Evolutionary conservation across 2,888 invertebrate species (phyloP), one percentile per base, ranked within the genome.

Genomic region (Scaptomyza cyrtandrae): DNA sequence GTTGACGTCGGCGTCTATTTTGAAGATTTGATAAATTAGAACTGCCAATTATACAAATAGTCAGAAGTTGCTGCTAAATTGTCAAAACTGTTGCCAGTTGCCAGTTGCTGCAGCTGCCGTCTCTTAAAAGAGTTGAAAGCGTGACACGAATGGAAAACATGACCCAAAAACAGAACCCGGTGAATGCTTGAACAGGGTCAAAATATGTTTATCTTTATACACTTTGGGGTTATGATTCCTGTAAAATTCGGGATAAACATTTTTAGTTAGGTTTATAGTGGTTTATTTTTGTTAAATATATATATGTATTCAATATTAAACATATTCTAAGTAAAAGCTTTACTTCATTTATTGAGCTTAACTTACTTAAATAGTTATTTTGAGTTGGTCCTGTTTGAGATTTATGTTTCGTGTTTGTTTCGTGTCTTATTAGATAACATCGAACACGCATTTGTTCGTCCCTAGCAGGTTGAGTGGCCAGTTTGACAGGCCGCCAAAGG

Each of bases 31-130:
- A 80, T 82, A 83, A 85, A 87, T 86, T 87, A 87, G 85, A 86
- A 83, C 81, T 87, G 85, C 88, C 85, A 86, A 86, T 87, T 86
- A 87, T 83, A 87, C 86, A 87, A 86, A 86, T 86, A 85, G 78
- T 74, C 83, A 83, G 82, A 75, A 75, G 83, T 81, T 79, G 87
- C 66, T 69, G 78, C 71, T 81, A 86, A 86, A 84, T 86, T 82
- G 88, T 86, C 86, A 86, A 84, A 84, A 87, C 82, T 75, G 61
- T 46, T 56, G 45, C 44, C 49, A 39, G 37, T 55, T 55, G 57
- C 24, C 52, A 53, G 45, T 66, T 68, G 0, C 11, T 6, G n/a
- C 37, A n/a, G 24, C 53, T 35, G 33, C 56, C 43, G 61, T 65
- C 57, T 55, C 59, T 33, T 50, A 57, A 49, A 48, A 62, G 52